Base-by-base conservation (phyloP, 2,113 vertebrate species). In the Fukomys damarensis region DNA sequence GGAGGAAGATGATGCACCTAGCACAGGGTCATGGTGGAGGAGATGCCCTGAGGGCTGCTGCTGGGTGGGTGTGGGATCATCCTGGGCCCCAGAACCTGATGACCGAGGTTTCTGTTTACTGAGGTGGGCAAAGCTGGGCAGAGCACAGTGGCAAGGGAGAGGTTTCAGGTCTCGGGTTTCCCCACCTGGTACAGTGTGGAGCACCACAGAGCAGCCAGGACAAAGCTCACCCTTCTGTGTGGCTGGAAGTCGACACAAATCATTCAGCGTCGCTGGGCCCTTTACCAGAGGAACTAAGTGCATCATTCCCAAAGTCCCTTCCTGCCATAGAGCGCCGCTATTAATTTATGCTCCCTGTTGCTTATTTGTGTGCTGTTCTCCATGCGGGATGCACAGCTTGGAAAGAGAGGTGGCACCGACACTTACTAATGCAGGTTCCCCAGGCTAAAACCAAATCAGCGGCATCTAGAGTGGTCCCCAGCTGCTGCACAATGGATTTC, bases 361-460 rank as follows among this genome's bases (percentile, higher is more conserved):
- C 32, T 94, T 35, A 91, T 70, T 91, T 91, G 89, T 96, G 20
- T 96, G 61, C 56, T 87, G 7, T 28, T 79, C 66, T 76, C 30
- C 66, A 10, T 59, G n/a, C 20, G 80, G 46, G 56, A 52, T 59
- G 17, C 6, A 80, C 46, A 94, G 30, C n/a, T 89, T 84, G 86
- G 38, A 46, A 85, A 54, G 52, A 86, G 17, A 86, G 20, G 10
- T 80, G 19, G 38, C 13, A 38, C 17, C 52, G 26, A 80, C 2
- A 72, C 22, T 35, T 66, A 89, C 17, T 58, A 76, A 56, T 41
- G 24, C 32, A 95, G 35, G 63, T 76, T 74, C 63, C 91, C 49
- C 68, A 68, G 85, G 13, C 43, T 74, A 61, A 93, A 70, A 17
- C 28, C 88, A 63, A 38, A 72, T 56, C 82, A 94, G 13, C 24